These are phyloP conservation scores for Aphodius sticticus DNA, from an alignment of 2,888 invertebrate species.

Conservation along the genomic window DNA sequence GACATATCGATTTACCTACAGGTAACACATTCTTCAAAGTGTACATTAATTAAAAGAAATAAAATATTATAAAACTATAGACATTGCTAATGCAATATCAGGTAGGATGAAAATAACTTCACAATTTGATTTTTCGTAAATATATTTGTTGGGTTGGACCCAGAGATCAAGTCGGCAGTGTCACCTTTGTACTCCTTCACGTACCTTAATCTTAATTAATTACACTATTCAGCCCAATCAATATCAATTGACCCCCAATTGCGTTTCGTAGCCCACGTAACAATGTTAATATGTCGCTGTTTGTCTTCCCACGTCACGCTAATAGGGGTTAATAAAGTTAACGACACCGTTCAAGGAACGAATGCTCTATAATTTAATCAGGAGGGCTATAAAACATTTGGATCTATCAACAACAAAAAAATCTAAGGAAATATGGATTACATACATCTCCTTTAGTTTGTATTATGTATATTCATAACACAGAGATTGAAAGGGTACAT, in stretches of 20 bases:
- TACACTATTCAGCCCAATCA: constrained; percentile 5
- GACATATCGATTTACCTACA: no score
- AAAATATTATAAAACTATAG: no score
- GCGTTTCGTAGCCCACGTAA: background rate
- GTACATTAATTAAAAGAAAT: no score
- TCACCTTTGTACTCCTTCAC: background rate
- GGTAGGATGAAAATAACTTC: no score
- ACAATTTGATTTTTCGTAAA: background rate
- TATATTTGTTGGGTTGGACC: background rate
- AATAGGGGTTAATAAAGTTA: constrained; percentile 23
- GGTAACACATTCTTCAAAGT: no score
- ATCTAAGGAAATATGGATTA: no score
- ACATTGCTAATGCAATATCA: no score
- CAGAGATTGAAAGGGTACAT: no score
- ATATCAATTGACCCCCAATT: constrained; percentile 16
- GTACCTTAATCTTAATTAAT: background rate
- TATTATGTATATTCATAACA: no score
- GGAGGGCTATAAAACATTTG: no score
- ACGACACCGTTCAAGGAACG: background rate
- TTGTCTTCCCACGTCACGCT: constrained; percentile 9
- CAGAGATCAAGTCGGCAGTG: background rate
- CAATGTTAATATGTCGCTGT: background rate
- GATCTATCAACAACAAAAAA: no score
- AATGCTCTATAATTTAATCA: constrained; percentile 17
- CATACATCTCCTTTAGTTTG: no score